Evolutionary conservation across 2,113 vertebrate genomes (phyloP).

Genomic region (Amphilophus citrinellus): DNA sequence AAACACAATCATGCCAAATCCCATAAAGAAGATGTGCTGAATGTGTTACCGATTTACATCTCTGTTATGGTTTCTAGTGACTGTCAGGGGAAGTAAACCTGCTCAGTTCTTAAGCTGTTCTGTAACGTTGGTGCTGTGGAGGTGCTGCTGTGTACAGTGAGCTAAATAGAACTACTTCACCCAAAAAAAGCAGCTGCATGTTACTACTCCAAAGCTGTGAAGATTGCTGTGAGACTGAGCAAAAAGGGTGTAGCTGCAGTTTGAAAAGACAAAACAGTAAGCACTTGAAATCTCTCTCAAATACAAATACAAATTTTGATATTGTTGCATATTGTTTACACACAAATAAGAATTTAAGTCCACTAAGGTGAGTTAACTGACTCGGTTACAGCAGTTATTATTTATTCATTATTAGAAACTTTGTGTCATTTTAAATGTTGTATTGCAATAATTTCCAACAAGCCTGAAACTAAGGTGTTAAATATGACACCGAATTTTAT

Average conservation of each 20-base stretch:
- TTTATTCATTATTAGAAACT: no score
- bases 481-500: no score
- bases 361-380: no score
- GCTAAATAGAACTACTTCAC: background rate
- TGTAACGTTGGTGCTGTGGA: background rate
- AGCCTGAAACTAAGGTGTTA: no score
- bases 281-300: background rate
- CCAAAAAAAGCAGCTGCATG: background rate
- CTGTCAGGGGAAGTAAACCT: background rate
- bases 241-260: background rate
- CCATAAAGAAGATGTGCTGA: background rate
- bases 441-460: no score
- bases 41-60: background rate
- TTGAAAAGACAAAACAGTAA: background rate
- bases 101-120: background rate
- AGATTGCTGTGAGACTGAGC: background rate
- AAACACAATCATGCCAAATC: background rate
- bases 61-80: background rate
- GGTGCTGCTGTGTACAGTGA: background rate
- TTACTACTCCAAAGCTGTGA: background rate
- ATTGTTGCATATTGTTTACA: background rate
- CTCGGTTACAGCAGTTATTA: no score
- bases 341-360: no score
- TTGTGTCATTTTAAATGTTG: no score
- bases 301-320: background rate